A percentile compares a stretch with the other conserved stretches of the same genome.
These are phyloP conservation scores for Notamacropus eugenii DNA, from an alignment of 2,797 vertebrate species.

Conservation along the genomic window DNA sequence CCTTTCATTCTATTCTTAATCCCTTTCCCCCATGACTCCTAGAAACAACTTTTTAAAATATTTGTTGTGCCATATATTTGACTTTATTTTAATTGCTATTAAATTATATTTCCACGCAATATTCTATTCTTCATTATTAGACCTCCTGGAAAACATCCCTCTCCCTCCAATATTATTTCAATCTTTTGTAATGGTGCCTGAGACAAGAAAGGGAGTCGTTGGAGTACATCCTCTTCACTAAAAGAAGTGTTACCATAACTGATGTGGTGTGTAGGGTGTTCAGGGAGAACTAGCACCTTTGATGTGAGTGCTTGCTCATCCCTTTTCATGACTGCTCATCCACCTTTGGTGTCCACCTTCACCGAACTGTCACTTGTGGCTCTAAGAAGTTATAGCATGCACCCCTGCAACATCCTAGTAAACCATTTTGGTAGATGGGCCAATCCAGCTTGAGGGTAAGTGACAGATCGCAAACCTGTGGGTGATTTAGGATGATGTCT, in stretches of 20 bases:
- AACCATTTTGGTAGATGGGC: neutral
- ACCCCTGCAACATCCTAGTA: neutral
- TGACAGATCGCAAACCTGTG: neutral
- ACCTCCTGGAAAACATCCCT: neutral
- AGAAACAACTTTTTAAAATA: constrained; percentile 8
- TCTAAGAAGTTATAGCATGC: neutral
- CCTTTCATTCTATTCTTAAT: rapidly evolving
- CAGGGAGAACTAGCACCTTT: neutral
- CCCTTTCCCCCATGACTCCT: neutral
- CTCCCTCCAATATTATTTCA: neutral
- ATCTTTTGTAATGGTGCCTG: constrained; percentile 3
- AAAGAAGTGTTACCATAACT: neutral
- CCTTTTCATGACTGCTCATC: neutral
- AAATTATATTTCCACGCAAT: neutral
- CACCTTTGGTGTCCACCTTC: neutral
- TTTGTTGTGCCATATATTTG: neutral
- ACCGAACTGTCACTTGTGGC: neutral
- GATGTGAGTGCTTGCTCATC: neutral
- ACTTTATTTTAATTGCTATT: neutral
- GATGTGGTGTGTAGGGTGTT: neutral
- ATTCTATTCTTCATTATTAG: neutral
- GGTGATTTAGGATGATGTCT: neutral
- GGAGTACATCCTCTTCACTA: neutral
- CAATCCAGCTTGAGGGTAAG: neutral
- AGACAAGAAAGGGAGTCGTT: neutral